These are phyloP conservation scores for Epinotia nisella DNA, from an alignment of 2,888 invertebrate genomes.

Conservation along the genomic window DNA sequence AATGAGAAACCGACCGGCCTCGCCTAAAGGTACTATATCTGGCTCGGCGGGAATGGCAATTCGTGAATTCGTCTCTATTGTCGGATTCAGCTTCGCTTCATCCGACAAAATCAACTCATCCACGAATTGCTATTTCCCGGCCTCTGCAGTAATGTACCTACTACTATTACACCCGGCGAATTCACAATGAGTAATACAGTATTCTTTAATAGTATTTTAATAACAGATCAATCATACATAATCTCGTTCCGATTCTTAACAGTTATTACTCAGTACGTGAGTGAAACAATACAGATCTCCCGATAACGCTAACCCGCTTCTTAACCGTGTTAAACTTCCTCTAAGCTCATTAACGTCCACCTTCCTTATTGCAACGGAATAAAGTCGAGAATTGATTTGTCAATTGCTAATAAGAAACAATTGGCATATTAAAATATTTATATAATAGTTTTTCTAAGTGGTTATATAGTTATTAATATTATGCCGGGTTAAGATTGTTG, in stretches of 20 bases:
- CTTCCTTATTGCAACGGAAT: constrained; percentile 8
- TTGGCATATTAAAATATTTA: constrained; percentile 34
- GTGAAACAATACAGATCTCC: constrained; percentile 38
- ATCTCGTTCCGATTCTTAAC: constrained; percentile 28
- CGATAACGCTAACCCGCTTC: constrained; percentile 34
- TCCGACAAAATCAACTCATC: no score
- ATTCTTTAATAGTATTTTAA: constrained; percentile 17
- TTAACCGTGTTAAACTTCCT: constrained; percentile 44
- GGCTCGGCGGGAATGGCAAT: no score
- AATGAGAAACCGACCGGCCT: no score
- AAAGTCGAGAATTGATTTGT: constrained; percentile 22
- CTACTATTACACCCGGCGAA: background rate
- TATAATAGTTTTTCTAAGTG: constrained; percentile 35
- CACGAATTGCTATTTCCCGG: no score
- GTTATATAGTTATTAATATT: constrained; percentile 3
- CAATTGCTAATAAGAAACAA: constrained; percentile 31
- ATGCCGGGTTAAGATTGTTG: constrained; percentile 14
- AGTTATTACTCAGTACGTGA: constrained; percentile 35
- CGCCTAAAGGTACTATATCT: no score
- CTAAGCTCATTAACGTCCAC: constrained; percentile 11
- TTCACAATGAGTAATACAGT: constrained; percentile 10
- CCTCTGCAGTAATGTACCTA: no score
- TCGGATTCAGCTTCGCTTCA: no score
- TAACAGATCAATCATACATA: constrained; percentile 39
- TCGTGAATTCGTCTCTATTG: no score